Evolutionary conservation across 2,113 vertebrate species (phyloP).

Genomic region (Phaetusa simplex): DNA sequence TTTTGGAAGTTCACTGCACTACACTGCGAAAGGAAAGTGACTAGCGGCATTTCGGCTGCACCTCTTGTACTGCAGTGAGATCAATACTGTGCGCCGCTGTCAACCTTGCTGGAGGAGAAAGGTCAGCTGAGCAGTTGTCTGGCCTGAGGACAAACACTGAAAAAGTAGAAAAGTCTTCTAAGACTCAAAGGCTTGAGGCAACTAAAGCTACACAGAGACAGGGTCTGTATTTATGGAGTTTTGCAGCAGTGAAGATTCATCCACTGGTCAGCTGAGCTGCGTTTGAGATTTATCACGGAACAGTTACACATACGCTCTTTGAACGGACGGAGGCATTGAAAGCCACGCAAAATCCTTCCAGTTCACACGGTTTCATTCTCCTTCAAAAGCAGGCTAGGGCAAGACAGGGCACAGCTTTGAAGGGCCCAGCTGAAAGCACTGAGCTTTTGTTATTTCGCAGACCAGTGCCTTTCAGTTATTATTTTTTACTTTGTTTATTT

Average conservation of each 20-base stretch:
- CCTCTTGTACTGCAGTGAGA: conserved; percentile 24
- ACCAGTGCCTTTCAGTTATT: neutral
- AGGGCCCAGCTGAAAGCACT: neutral
- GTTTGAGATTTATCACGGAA: neutral
- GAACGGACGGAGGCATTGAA: neutral
- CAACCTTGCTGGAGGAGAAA: neutral
- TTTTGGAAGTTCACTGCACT: conserved; percentile 7
- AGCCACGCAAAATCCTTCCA: neutral
- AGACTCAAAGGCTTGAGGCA: neutral
- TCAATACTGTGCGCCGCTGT: neutral
- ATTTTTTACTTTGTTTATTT: neutral
- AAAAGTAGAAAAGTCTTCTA: neutral
- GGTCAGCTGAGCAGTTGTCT: neutral
- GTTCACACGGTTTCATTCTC: neutral
- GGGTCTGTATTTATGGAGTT: neutral
- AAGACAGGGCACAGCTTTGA: neutral
- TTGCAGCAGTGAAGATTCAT: neutral
- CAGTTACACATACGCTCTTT: fast-evolving
- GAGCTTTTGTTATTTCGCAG: neutral
- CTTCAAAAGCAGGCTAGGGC: neutral
- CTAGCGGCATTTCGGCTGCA: neutral
- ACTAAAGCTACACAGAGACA: neutral
- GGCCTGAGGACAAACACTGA: neutral
- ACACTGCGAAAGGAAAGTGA: neutral
- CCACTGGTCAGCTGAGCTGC: neutral